Percentiles rank a stretch among this genome's conserved stretches.
Evolutionary conservation across 64 coral and sea anemone genomes (phyloP).

Genomic region (Montipora sp.): DNA sequence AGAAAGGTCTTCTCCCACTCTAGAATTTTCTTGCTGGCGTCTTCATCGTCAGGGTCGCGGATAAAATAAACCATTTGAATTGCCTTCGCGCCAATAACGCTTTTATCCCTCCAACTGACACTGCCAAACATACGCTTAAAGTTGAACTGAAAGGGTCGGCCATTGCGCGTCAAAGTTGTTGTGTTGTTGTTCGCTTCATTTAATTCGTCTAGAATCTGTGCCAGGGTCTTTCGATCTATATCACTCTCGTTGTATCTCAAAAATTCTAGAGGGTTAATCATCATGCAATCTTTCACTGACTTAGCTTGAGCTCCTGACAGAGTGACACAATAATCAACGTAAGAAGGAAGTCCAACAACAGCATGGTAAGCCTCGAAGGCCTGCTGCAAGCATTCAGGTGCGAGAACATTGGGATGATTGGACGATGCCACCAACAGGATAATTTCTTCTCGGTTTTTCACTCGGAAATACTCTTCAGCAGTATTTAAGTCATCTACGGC

Average conservation of each 20-base stretch:
- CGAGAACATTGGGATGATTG: constrained; percentile 48
- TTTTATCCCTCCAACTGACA: constrained; percentile 15
- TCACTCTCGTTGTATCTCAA: constrained; percentile 54
- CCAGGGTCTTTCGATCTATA: constrained; percentile 18
- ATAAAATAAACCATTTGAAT: constrained; percentile 75
- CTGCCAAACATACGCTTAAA: constrained; percentile 74
- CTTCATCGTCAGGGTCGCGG: neutral
- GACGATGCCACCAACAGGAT: constrained; percentile 59
- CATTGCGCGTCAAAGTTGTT: constrained; percentile 54
- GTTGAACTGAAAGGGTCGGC: constrained; percentile 51
- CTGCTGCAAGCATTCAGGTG: constrained; percentile 59
- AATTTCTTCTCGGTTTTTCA: constrained; percentile 48
- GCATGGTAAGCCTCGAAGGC: constrained; percentile 49
- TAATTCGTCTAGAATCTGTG: constrained; percentile 19
- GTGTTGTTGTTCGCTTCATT: constrained; percentile 24
- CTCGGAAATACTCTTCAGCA: constrained; percentile 60
- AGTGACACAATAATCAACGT: constrained; percentile 62
- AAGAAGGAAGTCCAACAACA: constrained; percentile 34
- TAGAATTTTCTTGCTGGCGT: neutral
- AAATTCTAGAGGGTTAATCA: constrained; percentile 70
- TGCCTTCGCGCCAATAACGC: constrained; percentile 34
- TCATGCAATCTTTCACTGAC: constrained; percentile 50
- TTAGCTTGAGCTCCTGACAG: constrained; percentile 11
- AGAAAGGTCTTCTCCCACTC: constrained; percentile 59
- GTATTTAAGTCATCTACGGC: constrained; percentile 80